phyloP scores from a whole-genome alignment of 2,888 invertebrate genomes.

The Odiellus spinosus region DNA sequence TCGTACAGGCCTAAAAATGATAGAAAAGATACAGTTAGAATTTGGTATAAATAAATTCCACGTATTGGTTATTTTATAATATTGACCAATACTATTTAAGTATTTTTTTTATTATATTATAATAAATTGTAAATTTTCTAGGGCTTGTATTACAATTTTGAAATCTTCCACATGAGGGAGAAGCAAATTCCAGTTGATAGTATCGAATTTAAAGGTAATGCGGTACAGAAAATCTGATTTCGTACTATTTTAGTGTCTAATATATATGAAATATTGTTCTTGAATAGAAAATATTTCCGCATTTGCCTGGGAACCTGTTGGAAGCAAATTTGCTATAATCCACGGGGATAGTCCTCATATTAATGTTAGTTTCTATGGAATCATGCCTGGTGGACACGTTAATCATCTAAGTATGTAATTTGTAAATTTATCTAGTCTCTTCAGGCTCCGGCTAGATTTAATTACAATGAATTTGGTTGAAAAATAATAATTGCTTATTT shows the following conservation, averaged over 20 bases:
- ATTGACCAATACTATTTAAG: neutral
- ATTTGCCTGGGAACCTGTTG: slow-evolving; percentile 96
- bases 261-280: slow-evolving; percentile 1
- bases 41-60: no score
- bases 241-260: neutral
- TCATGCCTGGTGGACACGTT: slow-evolving; percentile 76
- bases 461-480: slow-evolving; percentile 23
- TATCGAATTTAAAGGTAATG: slow-evolving; percentile 63
- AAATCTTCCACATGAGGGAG: slow-evolving; percentile 96
- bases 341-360: slow-evolving; percentile 78
- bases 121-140: slow-evolving; percentile 22
- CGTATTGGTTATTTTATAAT: neutral
- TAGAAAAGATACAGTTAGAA: no score
- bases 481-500: slow-evolving; percentile 1
- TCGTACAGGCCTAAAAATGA: no score
- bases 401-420: slow-evolving; percentile 60
- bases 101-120: slow-evolving; percentile 4
- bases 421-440: neutral
- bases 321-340: slow-evolving; percentile 88
- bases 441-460: slow-evolving; percentile 1
- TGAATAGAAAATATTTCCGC: slow-evolving; percentile 42
- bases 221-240: neutral
- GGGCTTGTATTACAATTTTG: slow-evolving; percentile 96
- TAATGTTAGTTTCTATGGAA: slow-evolving; percentile 79
- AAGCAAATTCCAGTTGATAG: slow-evolving; percentile 96